Evolutionary conservation across 2,797 vertebrate genomes (phyloP), one percentile per base, ranked within the genome.

Genomic region (Tympanoctomys barrerae): DNA sequence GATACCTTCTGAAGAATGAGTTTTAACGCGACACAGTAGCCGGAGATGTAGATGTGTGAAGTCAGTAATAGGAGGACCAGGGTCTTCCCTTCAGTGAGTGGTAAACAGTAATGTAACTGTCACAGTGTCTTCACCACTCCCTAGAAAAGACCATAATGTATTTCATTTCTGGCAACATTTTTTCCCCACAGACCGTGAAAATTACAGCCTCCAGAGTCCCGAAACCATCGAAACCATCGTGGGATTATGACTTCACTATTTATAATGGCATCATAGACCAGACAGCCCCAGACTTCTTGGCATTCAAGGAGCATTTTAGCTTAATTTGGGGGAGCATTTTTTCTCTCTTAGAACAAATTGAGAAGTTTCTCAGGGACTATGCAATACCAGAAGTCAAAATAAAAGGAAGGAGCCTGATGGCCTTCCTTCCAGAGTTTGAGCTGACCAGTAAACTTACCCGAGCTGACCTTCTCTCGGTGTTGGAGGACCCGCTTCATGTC

Each of bases 351-450:
- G 98, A 98, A 81, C 94, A 92, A 8, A 71, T 99, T 18, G 95
- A 98, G 96, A 98, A 97, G 93, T 98, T 99, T 89, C 99, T 99
- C 92, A 97, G 97, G 95, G 98, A 98, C 68, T 99, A 98, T 64
- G 98, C 99, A 0, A 97, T 99, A 62, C 99, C 99, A 16, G 77
- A 97, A 90, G 99, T 99, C 57, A 97, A 97, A 75, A 98, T 99
- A 93, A 98, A 96, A 46, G 98, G 99, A 57, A 98, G 97, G 33
- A 97, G 79, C 31, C 95, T 99, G 79, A 94, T 98, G 26, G 97
- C 98, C 57, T 96, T 98, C 14, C 82, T 98, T 7, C 98, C 96
- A 0, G 96, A 97, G 61, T 98, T 98, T 66, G 97, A 98, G 84
- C 97, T 97, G 13, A 87, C 94, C 0, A 88, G 96, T 79, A 98